A percentile compares a stretch with the other conserved stretches of the same genome.
Evolutionary conservation across 2,797 vertebrate genomes (phyloP).

Genomic region (Chaenodraco wilsoni): DNA sequence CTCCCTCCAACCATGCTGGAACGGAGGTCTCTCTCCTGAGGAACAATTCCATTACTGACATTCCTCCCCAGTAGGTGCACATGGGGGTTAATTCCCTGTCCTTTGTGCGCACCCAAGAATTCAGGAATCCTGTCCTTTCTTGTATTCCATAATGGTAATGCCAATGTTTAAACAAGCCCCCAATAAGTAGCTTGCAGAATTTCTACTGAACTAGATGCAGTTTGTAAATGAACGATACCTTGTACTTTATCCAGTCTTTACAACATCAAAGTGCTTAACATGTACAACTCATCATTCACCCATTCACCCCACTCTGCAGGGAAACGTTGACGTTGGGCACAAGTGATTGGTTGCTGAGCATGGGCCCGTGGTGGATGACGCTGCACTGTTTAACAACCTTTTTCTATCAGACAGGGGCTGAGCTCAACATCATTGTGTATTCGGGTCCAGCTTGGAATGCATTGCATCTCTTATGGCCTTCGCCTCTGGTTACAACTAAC

Average conservation of each 20-base stretch:
- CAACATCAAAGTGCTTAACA: too few relatives aligned
- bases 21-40: constrained; percentile 6
- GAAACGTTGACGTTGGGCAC: background rate
- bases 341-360: background rate
- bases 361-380: background rate
- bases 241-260: too few relatives aligned
- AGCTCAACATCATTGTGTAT: constrained; percentile 18
- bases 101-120: background rate
- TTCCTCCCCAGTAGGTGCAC: background rate
- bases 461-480: constrained; percentile 23
- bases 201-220: too few relatives aligned
- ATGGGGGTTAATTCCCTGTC: background rate
- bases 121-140: background rate
- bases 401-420: constrained; percentile 1
- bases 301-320: background rate
- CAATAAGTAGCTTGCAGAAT: too few relatives aligned
- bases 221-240: too few relatives aligned
- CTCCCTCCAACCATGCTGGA: constrained; percentile 9
- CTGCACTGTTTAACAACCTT: constrained; percentile 6
- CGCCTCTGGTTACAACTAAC: constrained; percentile 10
- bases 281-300: too few relatives aligned
- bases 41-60: constrained; percentile 21
- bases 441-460: constrained; percentile 8
- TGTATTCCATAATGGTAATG: too few relatives aligned
- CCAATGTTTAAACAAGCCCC: background rate